Evolutionary conservation across 2,113 vertebrate genomes (phyloP), one percentile per base, ranked within the genome.

Genomic region (Herpetotheres cachinnans): DNA sequence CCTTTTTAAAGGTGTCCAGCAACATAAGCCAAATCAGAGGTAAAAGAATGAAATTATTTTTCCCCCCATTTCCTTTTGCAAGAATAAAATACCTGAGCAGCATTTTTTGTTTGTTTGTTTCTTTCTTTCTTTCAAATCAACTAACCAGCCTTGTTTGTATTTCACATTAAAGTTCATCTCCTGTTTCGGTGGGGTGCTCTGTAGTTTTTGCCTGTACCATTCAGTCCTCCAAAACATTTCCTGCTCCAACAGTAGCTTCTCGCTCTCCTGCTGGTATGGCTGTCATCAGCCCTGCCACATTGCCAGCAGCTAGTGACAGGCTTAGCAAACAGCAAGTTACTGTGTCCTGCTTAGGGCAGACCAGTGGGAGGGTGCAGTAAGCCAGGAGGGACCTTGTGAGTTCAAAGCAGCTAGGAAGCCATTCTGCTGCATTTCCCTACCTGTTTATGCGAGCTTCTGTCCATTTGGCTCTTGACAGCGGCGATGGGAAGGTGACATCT

Each of bases 1-100:
- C 74, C 82, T 90, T 70, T 97, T 93, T 52, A 52, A 86, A 89
- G 59, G 30, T 92, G n/a, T 85, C 93, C 91, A 94, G 74, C 62
- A 93, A 40, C 54, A 29, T 52, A 79, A 93, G 73, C 84, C 84
- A 95, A 94, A 85, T 85, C 24, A 44, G 38, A 42, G 78, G 32
- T 29, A 38, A 93, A 66, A 82, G 55, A 93, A 83, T 26, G 0
- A 83, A 59, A 50, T 82, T 44, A 5, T 66, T 46, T n/a, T 8
- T 27, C 2, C 5, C 2, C 13, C 42, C 1, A 0, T 59, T 92
- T 58, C 50, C 34, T 86, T 81, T 66, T 42, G 27, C 85, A 74
- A 74, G 42, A 77, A 71, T n/a, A 44, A 88, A 92, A 92, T 47
- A 69, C 61, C 44, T 17, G 27, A 82, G 58, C 16, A 67, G 66